Evolutionary conservation across 2,797 vertebrate genomes (phyloP).

Genomic region (Poeciliopsis paucimaculata): DNA sequence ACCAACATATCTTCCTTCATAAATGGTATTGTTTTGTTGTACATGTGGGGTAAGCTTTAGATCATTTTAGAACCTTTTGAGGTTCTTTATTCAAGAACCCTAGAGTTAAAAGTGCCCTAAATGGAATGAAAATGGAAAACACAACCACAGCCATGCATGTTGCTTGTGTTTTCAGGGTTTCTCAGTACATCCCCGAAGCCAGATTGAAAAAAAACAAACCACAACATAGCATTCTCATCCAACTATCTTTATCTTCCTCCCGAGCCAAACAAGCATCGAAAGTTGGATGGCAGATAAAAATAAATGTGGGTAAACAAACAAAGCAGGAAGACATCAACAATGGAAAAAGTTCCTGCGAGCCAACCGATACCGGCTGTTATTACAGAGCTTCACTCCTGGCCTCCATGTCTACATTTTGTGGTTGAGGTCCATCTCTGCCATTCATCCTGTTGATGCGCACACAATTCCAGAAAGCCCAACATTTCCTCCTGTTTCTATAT

Average conservation of each 20-base stretch:
- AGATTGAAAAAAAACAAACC: not conserved
- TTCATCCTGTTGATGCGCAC: slow-evolving; percentile 37
- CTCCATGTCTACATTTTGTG: slow-evolving; percentile 25
- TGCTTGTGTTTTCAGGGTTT: slow-evolving; percentile 13
- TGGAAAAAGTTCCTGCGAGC: slow-evolving; percentile 53
- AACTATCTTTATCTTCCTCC: slow-evolving; percentile 26
- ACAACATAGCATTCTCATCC: slow-evolving; percentile 27
- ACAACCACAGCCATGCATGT: slow-evolving; percentile 32
- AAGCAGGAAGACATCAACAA: slow-evolving; percentile 56
- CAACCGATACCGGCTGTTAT: slow-evolving; percentile 32
- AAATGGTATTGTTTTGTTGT: no score
- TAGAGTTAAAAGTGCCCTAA: not conserved
- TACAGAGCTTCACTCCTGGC: slow-evolving; percentile 35
- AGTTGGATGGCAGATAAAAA: slow-evolving; percentile 51
- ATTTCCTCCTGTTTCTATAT: slow-evolving; percentile 45
- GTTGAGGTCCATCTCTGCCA: slow-evolving; percentile 19
- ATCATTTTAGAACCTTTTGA: not conserved
- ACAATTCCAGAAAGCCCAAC: slow-evolving; percentile 15
- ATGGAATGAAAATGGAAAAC: slow-evolving; percentile 31
- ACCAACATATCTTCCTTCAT: not conserved
- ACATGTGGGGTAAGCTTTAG: not conserved
- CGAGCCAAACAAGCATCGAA: slow-evolving; percentile 30
- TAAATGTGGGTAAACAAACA: slow-evolving; percentile 68
- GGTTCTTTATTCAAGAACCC: not conserved
- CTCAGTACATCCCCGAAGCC: slow-evolving; percentile 4